A percentile compares a stretch with the other conserved stretches of the same genome.
Evolutionary conservation across 2,797 vertebrate genomes (phyloP).

Genomic region (Anolis apletophallus): DNA sequence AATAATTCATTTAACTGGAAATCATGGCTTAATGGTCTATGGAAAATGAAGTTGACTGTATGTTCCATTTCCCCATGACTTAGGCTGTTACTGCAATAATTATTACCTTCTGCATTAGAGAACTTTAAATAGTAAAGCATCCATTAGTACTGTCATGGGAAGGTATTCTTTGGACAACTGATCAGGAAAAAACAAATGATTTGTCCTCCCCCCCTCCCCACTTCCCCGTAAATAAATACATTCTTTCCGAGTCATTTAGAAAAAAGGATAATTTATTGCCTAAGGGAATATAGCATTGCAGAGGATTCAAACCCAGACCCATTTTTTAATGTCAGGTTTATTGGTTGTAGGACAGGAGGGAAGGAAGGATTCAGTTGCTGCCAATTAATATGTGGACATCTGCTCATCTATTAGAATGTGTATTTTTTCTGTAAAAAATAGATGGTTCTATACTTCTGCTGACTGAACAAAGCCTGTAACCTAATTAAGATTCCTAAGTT

Average conservation of each 20-base stretch:
- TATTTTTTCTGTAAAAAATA: not conserved
- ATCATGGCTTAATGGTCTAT: conserved; percentile 55
- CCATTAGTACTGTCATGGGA: conserved; percentile 48
- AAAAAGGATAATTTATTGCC: conserved; percentile 22
- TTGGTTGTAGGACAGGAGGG: conserved; percentile 10
- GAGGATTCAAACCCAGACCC: conserved; percentile 47
- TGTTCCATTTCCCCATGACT: conserved; percentile 54
- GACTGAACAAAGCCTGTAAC: conserved; percentile 47
- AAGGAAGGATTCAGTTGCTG: conserved; percentile 25
- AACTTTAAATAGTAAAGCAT: conserved; percentile 56
- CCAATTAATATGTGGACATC: conserved; percentile 60
- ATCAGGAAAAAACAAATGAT: conserved; percentile 31
- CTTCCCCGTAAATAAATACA: conserved; percentile 24
- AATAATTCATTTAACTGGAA: conserved; percentile 36
- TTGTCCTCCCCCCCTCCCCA: too few species aligned
- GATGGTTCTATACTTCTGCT: not conserved
- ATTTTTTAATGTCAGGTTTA: conserved; percentile 51
- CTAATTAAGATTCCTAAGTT: not conserved
- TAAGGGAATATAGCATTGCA: conserved; percentile 35
- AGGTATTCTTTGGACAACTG: conserved; percentile 57
- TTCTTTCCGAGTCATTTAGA: conserved; percentile 6
- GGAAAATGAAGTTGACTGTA: conserved; percentile 59
- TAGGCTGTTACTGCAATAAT: conserved; percentile 59
- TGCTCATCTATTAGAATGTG: not conserved
- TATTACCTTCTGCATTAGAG: conserved; percentile 48